phyloP scores from a whole-genome alignment of 2,113 vertebrate species.

The Odontesthes bonariensis region DNA sequence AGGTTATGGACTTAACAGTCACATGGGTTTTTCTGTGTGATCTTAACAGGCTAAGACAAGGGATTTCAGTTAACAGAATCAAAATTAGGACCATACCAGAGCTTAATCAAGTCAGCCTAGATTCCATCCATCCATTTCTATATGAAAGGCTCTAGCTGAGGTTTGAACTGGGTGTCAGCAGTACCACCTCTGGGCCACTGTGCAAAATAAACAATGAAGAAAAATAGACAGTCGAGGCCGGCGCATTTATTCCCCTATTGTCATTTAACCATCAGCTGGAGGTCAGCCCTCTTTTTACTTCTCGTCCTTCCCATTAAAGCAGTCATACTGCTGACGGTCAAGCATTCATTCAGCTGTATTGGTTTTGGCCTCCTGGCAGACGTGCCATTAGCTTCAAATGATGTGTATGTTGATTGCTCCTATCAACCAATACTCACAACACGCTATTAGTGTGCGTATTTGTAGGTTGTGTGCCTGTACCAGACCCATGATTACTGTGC shows the following conservation, averaged over 20 bases:
- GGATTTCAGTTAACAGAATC: background rate
- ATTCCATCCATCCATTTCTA: background rate
- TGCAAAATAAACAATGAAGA: background rate
- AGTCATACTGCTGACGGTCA: slow-evolving; percentile 16
- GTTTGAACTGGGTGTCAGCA: background rate
- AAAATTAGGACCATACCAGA: background rate
- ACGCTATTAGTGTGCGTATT: slow-evolving; percentile 7
- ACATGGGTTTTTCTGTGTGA: background rate
- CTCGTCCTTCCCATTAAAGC: slow-evolving; percentile 8
- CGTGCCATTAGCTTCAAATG: slow-evolving; percentile 2
- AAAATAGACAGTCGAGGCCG: slow-evolving; percentile 4
- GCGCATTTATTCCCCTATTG: slow-evolving; percentile 5
- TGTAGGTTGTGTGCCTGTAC: background rate
- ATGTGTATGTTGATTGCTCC: slow-evolving; percentile 13
- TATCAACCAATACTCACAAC: background rate
- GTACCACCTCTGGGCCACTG: background rate
- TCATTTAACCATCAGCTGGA: slow-evolving; percentile 21
- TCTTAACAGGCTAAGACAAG: background rate
- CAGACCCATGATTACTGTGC: slow-evolving; percentile 23
- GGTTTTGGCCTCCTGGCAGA: slow-evolving; percentile 34
- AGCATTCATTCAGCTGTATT: slow-evolving; percentile 28
- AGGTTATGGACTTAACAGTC: background rate
- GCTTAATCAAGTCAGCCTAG: background rate
- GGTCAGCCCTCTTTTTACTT: slow-evolving; percentile 26
- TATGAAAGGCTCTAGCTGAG: background rate